Conservation (phyloP, 1,140 invertebrate genomes). For the Cepaea nemoralis region DNA sequence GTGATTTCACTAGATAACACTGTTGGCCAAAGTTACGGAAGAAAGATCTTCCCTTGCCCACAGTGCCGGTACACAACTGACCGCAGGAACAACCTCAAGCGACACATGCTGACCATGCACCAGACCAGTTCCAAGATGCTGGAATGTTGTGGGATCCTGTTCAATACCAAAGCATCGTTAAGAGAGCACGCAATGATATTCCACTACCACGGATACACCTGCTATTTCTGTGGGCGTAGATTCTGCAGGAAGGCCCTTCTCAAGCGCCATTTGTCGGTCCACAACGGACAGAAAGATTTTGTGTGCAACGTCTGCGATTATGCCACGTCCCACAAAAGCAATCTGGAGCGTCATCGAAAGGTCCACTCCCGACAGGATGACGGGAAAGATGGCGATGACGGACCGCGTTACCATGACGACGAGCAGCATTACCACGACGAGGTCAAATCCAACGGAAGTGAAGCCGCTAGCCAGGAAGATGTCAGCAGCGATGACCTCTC, state of each 20-base stretch:
- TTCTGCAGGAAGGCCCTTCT: constrained; percentile 74
- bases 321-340: constrained; percentile 74
- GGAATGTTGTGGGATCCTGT: constrained; percentile 72
- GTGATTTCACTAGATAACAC: constrained; percentile 40
- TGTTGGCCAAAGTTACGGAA: constrained; percentile 53
- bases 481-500: constrained; percentile 48
- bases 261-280: constrained; percentile 73
- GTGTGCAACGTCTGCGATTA: constrained; percentile 72
- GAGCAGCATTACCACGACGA: constrained; percentile 10
- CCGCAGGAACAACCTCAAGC: constrained; percentile 73
- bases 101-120: constrained; percentile 73
- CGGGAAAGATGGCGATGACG: constrained; percentile 40
- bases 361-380: constrained; percentile 62
- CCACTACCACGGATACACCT: constrained; percentile 72
- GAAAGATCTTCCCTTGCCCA: constrained; percentile 66
- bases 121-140: constrained; percentile 66
- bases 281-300: constrained; percentile 72
- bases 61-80: constrained; percentile 72
- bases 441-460: constrained; percentile 25
- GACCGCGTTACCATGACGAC: constrained; percentile 18
- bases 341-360: constrained; percentile 72
- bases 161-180: constrained; percentile 71
- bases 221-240: constrained; percentile 69
- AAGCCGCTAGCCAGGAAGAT: constrained; percentile 33
- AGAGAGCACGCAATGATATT: constrained; percentile 70